Percentiles rank a stretch among this genome's conserved stretches.
Evolutionary conservation across 2,113 vertebrate genomes (phyloP).

Genomic region (Pedionomus torquatus): DNA sequence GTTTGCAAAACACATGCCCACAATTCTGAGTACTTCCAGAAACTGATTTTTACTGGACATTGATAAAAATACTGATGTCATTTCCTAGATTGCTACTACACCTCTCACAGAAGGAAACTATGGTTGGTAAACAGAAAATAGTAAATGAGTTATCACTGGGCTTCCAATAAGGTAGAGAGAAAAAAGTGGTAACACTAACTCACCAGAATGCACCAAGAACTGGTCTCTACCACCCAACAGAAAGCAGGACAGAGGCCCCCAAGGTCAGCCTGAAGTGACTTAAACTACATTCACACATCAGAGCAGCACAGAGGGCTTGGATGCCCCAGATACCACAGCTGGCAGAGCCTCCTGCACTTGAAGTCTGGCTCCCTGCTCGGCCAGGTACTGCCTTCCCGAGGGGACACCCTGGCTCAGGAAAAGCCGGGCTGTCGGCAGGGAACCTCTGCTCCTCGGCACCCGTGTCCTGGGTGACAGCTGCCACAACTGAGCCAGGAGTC

Average conservation of each 20-base stretch:
- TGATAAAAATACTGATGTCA: background rate
- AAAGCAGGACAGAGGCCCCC: fast-evolving
- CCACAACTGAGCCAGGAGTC: background rate
- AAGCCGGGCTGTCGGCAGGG: background rate
- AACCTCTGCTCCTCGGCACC: background rate
- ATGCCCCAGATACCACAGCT: background rate
- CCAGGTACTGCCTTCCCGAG: background rate
- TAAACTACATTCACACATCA: background rate
- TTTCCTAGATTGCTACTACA: background rate
- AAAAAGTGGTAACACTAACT: background rate
- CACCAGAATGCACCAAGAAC: background rate
- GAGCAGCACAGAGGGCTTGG: background rate
- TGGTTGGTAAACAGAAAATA: background rate
- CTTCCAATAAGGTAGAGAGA: background rate
- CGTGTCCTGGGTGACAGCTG: background rate
- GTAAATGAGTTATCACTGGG: background rate
- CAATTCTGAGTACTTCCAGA: background rate
- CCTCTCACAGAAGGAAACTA: background rate
- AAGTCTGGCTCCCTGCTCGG: background rate
- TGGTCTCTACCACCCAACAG: background rate
- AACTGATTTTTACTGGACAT: background rate
- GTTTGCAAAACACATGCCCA: background rate
- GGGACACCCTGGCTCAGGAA: background rate
- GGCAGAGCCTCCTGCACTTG: background rate
- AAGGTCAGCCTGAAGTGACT: background rate